Conservation (phyloP, 2,888 invertebrate species). For the Opisthograptis luteolata region DNA sequence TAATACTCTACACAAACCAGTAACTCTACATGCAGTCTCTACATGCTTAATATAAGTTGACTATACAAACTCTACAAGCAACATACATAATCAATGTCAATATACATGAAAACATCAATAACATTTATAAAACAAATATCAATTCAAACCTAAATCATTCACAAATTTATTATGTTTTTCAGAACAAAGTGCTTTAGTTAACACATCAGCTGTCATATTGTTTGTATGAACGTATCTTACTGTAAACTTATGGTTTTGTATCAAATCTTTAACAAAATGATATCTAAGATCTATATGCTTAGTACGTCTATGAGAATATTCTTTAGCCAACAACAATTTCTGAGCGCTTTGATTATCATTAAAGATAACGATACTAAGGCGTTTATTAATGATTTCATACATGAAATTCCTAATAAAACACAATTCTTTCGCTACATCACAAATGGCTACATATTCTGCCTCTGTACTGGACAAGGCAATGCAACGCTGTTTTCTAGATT, state of each 20-base stretch:
- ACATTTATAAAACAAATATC: no score
- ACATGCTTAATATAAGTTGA: no score
- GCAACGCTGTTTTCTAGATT: slow-evolving; percentile 29
- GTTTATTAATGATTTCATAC: not conserved
- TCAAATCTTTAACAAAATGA: slow-evolving; percentile 6
- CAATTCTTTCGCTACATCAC: slow-evolving; percentile 28
- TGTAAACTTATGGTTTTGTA: not conserved
- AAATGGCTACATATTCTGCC: slow-evolving; percentile 33
- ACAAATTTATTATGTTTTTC: slow-evolving; percentile 6
- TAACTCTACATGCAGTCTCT: no score
- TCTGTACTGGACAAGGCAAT: slow-evolving; percentile 35
- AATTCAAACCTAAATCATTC: not conserved
- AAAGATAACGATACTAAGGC: not conserved
- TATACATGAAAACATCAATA: no score
- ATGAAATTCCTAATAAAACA: slow-evolving; percentile 9
- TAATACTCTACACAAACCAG: no score
- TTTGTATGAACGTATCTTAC: slow-evolving; percentile 8
- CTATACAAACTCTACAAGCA: no score
- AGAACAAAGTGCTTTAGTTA: slow-evolving; percentile 5
- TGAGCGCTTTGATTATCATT: slow-evolving; percentile 20
- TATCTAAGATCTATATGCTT: slow-evolving; percentile 18
- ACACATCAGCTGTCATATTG: slow-evolving; percentile 13
- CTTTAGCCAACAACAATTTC: slow-evolving; percentile 2
- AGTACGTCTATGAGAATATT: slow-evolving; percentile 4
- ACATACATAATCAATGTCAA: no score